These are phyloP conservation scores for Oreortyx pictus DNA, from an alignment of 2,797 vertebrate genomes.

Conservation along the genomic window DNA sequence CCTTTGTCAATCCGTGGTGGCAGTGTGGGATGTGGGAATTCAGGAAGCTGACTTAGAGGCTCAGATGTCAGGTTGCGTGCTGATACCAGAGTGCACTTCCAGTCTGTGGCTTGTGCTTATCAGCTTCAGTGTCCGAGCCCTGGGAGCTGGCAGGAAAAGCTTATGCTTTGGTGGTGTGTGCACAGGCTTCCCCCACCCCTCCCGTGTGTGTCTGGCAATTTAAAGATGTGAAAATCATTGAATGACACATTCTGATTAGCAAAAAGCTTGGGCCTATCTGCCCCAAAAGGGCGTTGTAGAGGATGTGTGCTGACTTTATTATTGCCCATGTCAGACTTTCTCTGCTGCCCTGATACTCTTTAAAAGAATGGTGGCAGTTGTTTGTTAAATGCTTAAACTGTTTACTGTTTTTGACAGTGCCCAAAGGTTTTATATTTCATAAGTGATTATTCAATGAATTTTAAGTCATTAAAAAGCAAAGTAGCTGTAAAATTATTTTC, in stretches of 20 bases:
- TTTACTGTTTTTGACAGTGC: neutral
- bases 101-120: neutral
- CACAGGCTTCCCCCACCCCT: neutral
- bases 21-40: neutral
- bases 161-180: neutral
- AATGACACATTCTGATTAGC: conserved; percentile 54
- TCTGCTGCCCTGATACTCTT: conserved; percentile 28
- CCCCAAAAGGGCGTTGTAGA: neutral
- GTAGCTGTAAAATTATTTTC: neutral
- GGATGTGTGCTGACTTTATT: neutral
- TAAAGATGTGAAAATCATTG: conserved; percentile 52
- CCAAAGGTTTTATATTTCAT: neutral
- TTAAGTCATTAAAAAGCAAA: neutral
- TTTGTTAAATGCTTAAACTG: neutral
- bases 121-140: neutral
- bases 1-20: neutral
- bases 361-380: neutral
- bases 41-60: neutral
- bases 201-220: conserved; percentile 45
- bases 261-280: conserved; percentile 40
- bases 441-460: neutral
- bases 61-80: neutral
- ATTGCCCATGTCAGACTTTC: neutral
- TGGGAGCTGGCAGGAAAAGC: neutral
- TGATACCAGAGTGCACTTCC: neutral